Percentiles rank a stretch among this genome's conserved stretches.
Conservation (phyloP, 1,140 invertebrate species). For the Papilio machaon region DNA sequence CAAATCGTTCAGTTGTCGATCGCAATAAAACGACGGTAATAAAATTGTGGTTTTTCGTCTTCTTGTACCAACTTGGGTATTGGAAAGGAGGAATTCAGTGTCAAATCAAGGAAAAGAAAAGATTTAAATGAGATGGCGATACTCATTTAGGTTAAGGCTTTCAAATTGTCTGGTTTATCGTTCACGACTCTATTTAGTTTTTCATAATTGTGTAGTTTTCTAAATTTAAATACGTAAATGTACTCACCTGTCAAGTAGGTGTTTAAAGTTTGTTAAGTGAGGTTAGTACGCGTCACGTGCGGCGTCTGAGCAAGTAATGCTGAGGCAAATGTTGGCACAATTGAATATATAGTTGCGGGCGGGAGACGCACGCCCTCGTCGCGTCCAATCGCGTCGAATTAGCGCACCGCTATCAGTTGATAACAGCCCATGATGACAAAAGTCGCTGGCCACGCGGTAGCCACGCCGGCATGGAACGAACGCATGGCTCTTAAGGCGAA, state of each 20-base stretch:
- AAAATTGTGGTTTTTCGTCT: conserved; percentile 40
- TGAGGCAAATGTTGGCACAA: conserved; percentile 43
- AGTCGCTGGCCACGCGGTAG: conserved; percentile 67
- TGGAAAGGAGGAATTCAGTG: conserved; percentile 32
- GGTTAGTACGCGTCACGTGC: conserved; percentile 57
- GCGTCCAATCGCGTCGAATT: conserved; percentile 68
- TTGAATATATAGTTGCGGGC: conserved; percentile 67
- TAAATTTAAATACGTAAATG: neutral
- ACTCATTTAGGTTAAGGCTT: conserved; percentile 20
- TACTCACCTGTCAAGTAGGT: conserved; percentile 38
- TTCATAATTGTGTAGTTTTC: neutral
- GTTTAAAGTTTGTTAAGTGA: conserved; percentile 35
- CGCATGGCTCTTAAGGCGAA: conserved; percentile 72
- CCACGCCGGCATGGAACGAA: conserved; percentile 54
- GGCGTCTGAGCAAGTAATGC: conserved; percentile 63
- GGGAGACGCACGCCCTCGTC: conserved; percentile 66
- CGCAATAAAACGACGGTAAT: conserved; percentile 39
- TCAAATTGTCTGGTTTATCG: neutral
- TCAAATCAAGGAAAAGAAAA: conserved; percentile 25
- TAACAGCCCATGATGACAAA: conserved; percentile 62
- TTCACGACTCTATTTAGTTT: neutral
- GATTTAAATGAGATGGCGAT: conserved; percentile 30
- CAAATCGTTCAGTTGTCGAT: conserved; percentile 39
- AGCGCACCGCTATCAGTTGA: conserved; percentile 59
- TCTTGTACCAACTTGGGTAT: conserved; percentile 27